phyloP scores from a whole-genome alignment of 2,797 vertebrate species.

The Tadarida brasiliensis region DNA sequence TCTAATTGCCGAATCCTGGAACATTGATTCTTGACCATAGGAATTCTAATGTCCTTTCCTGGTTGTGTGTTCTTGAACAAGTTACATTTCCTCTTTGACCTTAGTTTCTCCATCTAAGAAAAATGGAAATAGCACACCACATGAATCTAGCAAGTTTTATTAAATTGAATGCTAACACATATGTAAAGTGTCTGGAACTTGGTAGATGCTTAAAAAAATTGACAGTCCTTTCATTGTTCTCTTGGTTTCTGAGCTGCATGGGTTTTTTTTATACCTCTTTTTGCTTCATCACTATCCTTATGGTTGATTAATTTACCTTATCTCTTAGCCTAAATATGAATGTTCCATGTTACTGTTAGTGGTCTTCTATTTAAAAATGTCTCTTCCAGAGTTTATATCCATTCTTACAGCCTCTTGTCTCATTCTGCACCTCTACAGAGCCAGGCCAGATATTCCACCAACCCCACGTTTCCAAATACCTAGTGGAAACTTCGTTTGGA shows the following conservation, averaged over 20 bases:
- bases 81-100: neutral
- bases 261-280: neutral
- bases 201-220: neutral
- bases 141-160: slow-evolving; percentile 4
- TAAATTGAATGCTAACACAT: neutral
- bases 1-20: neutral
- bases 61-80: neutral
- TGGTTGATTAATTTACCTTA: neutral
- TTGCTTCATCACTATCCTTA: neutral
- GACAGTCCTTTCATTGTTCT: neutral
- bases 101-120: neutral
- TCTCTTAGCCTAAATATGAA: neutral
- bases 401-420: neutral
- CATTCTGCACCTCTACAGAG: neutral
- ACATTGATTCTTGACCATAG: neutral
- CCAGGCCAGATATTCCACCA: neutral
- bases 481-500: neutral
- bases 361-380: neutral
- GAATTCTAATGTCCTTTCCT: slow-evolving; percentile 31
- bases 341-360: neutral
- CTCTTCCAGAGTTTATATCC: neutral
- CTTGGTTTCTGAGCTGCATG: slow-evolving; percentile 10
- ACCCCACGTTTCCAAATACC: neutral
- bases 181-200: neutral
- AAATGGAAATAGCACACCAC: neutral